Evolutionary conservation across 2,113 vertebrate species (phyloP), one percentile per base, ranked within the genome.

Genomic region (Rissa tridactyla): DNA sequence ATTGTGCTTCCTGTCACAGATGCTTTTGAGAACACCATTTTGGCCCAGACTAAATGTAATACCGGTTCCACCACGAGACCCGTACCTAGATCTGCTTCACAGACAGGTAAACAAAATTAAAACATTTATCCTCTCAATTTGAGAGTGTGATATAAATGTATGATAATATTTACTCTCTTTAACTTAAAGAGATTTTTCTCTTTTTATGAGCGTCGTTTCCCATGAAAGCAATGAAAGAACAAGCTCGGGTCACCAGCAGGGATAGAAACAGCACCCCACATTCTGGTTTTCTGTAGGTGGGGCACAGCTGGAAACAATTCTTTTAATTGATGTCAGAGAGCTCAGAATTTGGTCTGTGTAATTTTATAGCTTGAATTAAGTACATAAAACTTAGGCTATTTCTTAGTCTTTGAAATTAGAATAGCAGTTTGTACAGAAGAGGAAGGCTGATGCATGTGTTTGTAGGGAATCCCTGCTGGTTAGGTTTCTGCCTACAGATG

Each of bases 71-170:
- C 90, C 94, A 95, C 76, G 16, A 97, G 97, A 72, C 92, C 97
- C 6, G 98, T 99, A 26, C 98, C 98, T 96, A 98, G 99, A 98
- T 99, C 99, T 70, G 98, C 98, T 82, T 99, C 99, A 88, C 99
- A 99, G 97, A 98, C 98, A 99, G 99, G 98, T 99, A 99, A 99
- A 97, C 27, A 27, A 55, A 80, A 70, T 27, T 13, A 61, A 82
- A 80, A 29, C 27, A 19, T 65, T 76, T 86, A 27, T 64, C 42
- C 46, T 78, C 60, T 57, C 57, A 54, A 6, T 42, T 68, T 83
- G 46, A 79, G 57, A 80, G 20, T 42, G 27, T 64, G 68, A 77
- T 44, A n/a, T 51, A 29, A 40, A 52, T 19, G 82, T 69, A 40
- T 27, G 13, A 34, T 34, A 36, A 10, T 52, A 71, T 61, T 91